A percentile compares a stretch with the other conserved stretches of the same genome.
phyloP scores from a whole-genome alignment of 2,113 vertebrate species.

The Tyto alba region DNA sequence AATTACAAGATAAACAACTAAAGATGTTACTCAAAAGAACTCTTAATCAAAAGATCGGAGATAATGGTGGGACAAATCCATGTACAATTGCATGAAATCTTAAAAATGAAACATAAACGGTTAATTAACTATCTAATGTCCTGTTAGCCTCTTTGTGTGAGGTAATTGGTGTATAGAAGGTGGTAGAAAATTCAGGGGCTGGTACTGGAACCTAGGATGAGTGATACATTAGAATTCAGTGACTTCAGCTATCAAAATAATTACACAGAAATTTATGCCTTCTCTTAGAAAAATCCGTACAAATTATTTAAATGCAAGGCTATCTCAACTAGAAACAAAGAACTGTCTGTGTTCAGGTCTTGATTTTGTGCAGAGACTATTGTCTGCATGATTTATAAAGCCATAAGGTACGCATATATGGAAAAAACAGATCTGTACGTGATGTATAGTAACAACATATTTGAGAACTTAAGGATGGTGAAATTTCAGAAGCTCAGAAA shows the following conservation, averaged over 20 bases:
- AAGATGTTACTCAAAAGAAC: background rate
- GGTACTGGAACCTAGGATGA: background rate
- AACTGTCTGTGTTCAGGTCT: background rate
- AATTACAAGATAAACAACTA: background rate
- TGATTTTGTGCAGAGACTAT: background rate
- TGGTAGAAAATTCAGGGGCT: background rate
- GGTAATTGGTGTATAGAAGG: background rate
- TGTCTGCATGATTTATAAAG: background rate
- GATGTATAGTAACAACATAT: background rate
- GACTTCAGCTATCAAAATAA: background rate
- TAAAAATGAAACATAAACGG: background rate
- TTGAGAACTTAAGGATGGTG: background rate
- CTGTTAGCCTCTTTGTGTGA: background rate
- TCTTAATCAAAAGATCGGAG: background rate
- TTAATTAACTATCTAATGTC: background rate
- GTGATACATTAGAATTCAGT: background rate
- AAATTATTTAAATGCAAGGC: background rate
- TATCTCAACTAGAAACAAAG: background rate
- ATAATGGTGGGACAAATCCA: background rate
- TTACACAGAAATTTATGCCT: background rate
- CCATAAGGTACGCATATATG: accelerated
- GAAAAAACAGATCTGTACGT: background rate
- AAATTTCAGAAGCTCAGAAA: background rate
- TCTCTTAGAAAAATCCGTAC: background rate
- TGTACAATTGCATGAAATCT: background rate